Conservation (phyloP, 2,888 invertebrate species). For the Noctua janthe region DNA sequence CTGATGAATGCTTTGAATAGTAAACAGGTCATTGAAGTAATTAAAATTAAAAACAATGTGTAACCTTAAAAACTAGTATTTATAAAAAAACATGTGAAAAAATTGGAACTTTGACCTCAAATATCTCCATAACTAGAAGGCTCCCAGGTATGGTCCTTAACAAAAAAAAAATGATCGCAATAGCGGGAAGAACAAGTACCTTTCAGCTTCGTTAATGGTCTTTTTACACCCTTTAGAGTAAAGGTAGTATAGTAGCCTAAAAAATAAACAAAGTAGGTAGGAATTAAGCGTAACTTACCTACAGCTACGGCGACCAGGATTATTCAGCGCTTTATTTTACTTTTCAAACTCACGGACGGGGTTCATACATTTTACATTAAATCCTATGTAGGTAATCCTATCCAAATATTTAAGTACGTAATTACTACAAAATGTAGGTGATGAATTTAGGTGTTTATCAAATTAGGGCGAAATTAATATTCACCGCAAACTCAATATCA, state of each 20-base stretch:
- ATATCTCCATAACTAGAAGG: no score
- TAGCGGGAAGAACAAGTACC: no score
- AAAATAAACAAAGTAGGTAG: background rate
- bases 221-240: no score
- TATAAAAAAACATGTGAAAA: no score
- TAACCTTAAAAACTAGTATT: no score
- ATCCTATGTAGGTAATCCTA: conserved; percentile 53
- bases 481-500: conserved; percentile 22
- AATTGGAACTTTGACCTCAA: no score
- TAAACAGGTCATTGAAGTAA: no score
- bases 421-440: conserved; percentile 46
- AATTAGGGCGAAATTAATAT: conserved; percentile 47
- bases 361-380: conserved; percentile 48
- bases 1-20: no score
- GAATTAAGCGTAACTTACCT: conserved; percentile 17
- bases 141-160: no score
- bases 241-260: background rate
- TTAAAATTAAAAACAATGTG: no score
- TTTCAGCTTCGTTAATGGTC: no score
- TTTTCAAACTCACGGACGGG: conserved; percentile 38
- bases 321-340: conserved; percentile 50
- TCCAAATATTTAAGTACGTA: conserved; percentile 60
- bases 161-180: no score
- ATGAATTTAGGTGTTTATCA: conserved; percentile 45
- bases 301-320: conserved; percentile 22